Evolutionary conservation across 2,113 vertebrate genomes (phyloP), one percentile per base, ranked within the genome.

Genomic region (Dipodomys spectabilis): DNA sequence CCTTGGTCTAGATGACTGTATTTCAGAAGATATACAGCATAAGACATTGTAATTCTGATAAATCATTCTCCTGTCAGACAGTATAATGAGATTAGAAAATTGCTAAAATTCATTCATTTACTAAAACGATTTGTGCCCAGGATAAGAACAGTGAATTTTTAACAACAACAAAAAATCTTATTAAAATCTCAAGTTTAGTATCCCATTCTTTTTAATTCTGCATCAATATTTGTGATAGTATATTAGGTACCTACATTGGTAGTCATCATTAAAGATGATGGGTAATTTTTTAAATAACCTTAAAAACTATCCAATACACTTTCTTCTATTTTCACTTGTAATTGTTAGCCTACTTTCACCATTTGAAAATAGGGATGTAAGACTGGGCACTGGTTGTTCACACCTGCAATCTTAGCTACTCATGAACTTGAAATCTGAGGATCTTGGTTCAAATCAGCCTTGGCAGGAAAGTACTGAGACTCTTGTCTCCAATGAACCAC

Each of bases 41-140:
- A 91, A 95, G 84, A 80, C 83, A 94, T 83, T 97, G 82, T 96
- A 96, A 97, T 97, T 96, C 92, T 91, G 97, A 97, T 98, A 98
- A 98, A 97, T 98, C 96, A 97, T 97, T 96, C 72, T 90, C 87
- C 30, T 98, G 97, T 97, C 96, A 98, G 97, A 98, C 97, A 71
- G 78, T 96, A 94, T 97, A 98, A 98, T 97, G 96, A 98, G 98
- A 98, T 98, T 96, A 98, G 96, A 97, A 95, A 98, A 96, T 88
- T 93, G 80, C 94, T 95, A 67, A 82, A 96, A 97, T 94, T 97
- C 98, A 97, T 98, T 96, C 96, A 97, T 96, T 97, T 98, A 97
- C 97, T 95, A 94, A 95, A 93, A 96, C 93, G 86, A 80, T 95
- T 94, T 97, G 72, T 97, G 93, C 88, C 69, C 81, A 92, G 92